A percentile compares a stretch with the other conserved stretches of the same genome.
Conservation (phyloP, 2,888 invertebrate genomes). For the Emmelina monodactyla region DNA sequence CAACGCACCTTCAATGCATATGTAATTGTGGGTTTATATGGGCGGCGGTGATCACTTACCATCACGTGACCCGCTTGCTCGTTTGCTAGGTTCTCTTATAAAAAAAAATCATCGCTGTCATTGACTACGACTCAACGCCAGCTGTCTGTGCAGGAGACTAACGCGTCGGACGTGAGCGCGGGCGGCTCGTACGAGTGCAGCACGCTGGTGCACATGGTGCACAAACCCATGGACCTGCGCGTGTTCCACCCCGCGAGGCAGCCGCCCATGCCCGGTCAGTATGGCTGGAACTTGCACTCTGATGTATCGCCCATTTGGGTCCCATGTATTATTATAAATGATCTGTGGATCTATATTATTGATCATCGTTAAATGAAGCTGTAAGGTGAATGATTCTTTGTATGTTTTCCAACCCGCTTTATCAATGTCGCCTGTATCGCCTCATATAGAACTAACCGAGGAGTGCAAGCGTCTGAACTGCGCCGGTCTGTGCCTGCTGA, state of each 20-base stretch:
- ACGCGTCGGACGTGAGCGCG: constrained; percentile 14
- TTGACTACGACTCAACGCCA: too few relatives aligned
- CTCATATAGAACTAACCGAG: constrained; percentile 25
- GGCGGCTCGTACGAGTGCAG: constrained; percentile 64
- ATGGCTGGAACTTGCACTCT: too few relatives aligned
- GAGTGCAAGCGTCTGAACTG: constrained; percentile 77
- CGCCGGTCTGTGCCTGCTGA: constrained; percentile 81
- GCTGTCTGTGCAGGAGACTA: constrained; percentile 13
- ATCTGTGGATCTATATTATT: too few relatives aligned
- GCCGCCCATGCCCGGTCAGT: constrained; percentile 40
- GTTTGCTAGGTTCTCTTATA: too few relatives aligned
- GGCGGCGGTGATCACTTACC: too few relatives aligned
- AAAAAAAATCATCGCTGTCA: too few relatives aligned
- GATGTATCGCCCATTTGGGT: too few relatives aligned
- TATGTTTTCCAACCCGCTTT: constrained; percentile 6
- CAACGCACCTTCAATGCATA: too few relatives aligned
- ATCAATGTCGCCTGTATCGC: background rate
- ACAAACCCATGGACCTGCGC: constrained; percentile 91
- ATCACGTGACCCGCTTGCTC: too few relatives aligned
- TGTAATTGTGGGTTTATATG: too few relatives aligned
- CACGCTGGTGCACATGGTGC: constrained; percentile 73
- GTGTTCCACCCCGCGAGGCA: constrained; percentile 84
- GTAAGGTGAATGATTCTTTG: background rate
- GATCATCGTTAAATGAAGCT: too few relatives aligned
- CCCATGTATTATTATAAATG: too few relatives aligned